Base-by-base conservation (phyloP, 2,888 invertebrate species). In the Polydrusus tereticollis region DNA sequence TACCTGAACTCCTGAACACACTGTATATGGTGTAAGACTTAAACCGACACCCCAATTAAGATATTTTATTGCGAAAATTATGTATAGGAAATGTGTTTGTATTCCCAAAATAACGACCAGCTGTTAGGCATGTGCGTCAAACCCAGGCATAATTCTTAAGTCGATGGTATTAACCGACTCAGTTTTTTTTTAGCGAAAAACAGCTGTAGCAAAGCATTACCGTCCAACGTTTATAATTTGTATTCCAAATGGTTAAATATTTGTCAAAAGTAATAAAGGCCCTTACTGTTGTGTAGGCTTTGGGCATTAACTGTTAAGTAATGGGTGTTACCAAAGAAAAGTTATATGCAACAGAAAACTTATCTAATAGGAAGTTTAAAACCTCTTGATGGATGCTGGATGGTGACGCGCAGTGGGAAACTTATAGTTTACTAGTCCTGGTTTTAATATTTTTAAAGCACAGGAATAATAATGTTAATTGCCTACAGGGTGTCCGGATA, bases 61-160 rank as follows among this genome's bases (percentile, higher is more conserved):
- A 8, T 18, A 45, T 45, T 45, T 45, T 18, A 45, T 45, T 45
- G 45, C 45, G 20, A 45, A 45, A 45, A 45, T 45, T 18, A 8
- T 18, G 45, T 45, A n/a, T n/a, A 5, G 45, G 45, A 45, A 45
- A 16, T 16, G 20, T 6, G 3, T 12, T 16, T 45, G 45, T 1
- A 45, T 14, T 45, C 45, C 18, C 45, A 45, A 45, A 45, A 45
- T 45, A 45, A 20, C 45, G 20, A 45, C 16, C 45, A 45, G 45
- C 45, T 45, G 45, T 45, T 45, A 4, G 2, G 18, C 18, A 45
- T 45, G 45, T 45, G 45, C 20, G 45, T 45, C 18, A 45, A 45
- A 43, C 16, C 7, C 5, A 3, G 16, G 45, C 18, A 10, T 16
- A 18, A 36, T n/a, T 36, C 36, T n/a, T 36, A 36, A 45, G 6